Evolutionary conservation across 2,888 invertebrate genomes (phyloP).

Genomic region (Drosophila anomalata): DNA sequence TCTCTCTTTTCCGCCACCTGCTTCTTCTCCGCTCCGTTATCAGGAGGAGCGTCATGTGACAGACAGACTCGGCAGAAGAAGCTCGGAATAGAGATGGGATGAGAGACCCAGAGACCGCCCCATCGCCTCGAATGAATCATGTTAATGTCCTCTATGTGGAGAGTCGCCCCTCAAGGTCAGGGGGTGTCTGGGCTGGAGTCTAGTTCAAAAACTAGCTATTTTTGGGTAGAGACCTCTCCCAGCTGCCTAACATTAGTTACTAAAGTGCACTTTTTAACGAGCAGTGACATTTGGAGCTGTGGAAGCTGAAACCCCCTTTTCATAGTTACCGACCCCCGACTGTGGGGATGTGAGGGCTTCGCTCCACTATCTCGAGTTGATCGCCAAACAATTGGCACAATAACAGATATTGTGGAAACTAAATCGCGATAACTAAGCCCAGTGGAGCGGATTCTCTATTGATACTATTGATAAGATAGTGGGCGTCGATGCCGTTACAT

Average conservation of each 20-base stretch:
- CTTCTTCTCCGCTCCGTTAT: slow-evolving; percentile 40
- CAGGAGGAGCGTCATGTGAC: slow-evolving; percentile 51
- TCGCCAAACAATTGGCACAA: slow-evolving; percentile 32
- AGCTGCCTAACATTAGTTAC: neutral
- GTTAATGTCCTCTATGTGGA: slow-evolving; percentile 16
- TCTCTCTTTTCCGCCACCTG: slow-evolving; percentile 10
- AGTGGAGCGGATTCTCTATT: slow-evolving; percentile 27
- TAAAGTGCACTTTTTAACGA: neutral
- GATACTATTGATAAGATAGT: slow-evolving; percentile 65
- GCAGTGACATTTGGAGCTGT: neutral
- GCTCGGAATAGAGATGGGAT: neutral
- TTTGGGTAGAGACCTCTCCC: too few species aligned
- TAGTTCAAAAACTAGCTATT: too few species aligned
- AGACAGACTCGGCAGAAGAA: neutral
- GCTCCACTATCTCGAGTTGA: slow-evolving; percentile 19
- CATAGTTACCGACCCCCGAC: neutral
- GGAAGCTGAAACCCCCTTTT: neutral
- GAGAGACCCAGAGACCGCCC: slow-evolving; percentile 15
- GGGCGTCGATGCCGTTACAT: slow-evolving; percentile 7
- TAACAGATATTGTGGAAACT: slow-evolving; percentile 9
- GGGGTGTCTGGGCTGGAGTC: slow-evolving; percentile 1
- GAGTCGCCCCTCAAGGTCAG: slow-evolving; percentile 17
- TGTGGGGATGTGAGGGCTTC: neutral
- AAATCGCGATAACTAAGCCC: slow-evolving; percentile 38
- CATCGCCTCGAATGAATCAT: slow-evolving; percentile 49